Base-by-base conservation (phyloP, 1,140 invertebrate genomes). In the Steinernema khuongi region DNA sequence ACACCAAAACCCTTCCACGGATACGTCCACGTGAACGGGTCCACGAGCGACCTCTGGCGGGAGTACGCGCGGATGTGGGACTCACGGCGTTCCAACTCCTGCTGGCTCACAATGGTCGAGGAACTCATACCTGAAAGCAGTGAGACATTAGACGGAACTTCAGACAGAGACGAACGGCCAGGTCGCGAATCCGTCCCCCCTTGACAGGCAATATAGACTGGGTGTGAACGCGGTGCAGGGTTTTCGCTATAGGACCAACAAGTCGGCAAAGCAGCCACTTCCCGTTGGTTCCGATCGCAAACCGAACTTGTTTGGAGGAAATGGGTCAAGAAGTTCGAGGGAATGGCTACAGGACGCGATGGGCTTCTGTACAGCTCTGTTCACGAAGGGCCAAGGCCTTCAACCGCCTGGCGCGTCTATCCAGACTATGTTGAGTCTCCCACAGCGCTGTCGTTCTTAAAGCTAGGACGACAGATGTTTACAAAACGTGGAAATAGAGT, bases 21-120 rank as follows among this genome's bases (percentile, higher is more conserved):
- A 41, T 77, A 77, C 14, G 67, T 67, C 82, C 83, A 83, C 11
- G 83, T 85, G 70, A 83, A 85, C 0, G 82, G 82, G 73, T 83
- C 83, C 19, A 75, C n/a, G 1, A 77, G 1, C 14, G 72, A 44
- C n/a, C 73, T 72, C 14, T 36, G 31, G 33, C 79, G 68, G 11
- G 32, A 28, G 26, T 74, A 60, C 19, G 70, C 76, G 11, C 80
- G 72, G 14, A 83, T 32, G 36, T 77, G 78, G 14, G 50, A 17
- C 68, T 83, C 83, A 14, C 82, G 76, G 7, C 82, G 78, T 32
- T 75, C 68, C 19, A 75, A 22, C 43, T 83, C 82, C 29, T 50
- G 71, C 50, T 74, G 73, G 71, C 67, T 70, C 11, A 79, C 75
- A 28, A 77, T 74, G 60, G 81, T 83, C 33, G 67, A 67, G 14